phyloP scores from a whole-genome alignment of 2,888 invertebrate species.

The Actias luna region DNA sequence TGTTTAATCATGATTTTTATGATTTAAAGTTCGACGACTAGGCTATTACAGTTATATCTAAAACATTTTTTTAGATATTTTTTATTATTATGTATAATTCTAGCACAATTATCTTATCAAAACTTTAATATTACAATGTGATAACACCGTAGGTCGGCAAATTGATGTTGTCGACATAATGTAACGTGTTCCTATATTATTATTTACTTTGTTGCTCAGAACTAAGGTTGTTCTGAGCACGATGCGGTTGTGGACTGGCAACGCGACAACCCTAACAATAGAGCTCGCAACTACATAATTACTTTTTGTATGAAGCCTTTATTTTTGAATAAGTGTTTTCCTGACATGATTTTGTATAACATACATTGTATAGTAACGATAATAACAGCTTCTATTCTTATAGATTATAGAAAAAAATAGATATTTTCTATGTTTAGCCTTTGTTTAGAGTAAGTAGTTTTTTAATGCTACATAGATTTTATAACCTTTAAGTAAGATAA shows the following conservation, averaged over 20 bases:
- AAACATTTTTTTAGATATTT: neutral
- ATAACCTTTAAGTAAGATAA: too few relatives aligned
- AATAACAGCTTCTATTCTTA: too few relatives aligned
- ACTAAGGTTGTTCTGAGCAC: conserved; percentile 33
- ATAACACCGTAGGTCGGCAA: conserved; percentile 35
- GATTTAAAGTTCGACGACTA: too few relatives aligned
- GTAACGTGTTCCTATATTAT: conserved; percentile 45
- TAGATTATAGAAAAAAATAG: neutral
- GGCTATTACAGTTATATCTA: too few relatives aligned
- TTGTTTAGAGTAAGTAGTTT: too few relatives aligned
- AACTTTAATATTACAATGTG: conserved; percentile 17
- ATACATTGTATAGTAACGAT: too few relatives aligned
- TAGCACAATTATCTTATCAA: neutral
- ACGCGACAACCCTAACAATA: conserved; percentile 29
- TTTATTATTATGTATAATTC: neutral
- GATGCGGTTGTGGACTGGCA: conserved; percentile 26
- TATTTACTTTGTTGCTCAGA: conserved; percentile 43
- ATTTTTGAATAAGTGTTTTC: neutral
- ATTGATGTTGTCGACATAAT: conserved; percentile 36
- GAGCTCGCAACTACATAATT: conserved; percentile 37
- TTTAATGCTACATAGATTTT: too few relatives aligned
- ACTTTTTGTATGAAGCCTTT: conserved; percentile 30
- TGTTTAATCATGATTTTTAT: too few relatives aligned
- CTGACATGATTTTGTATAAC: too few relatives aligned
- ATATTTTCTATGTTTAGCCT: too few relatives aligned